phyloP scores from a whole-genome alignment of 2,113 vertebrate species.

The Rhadina sibilatrix region DNA sequence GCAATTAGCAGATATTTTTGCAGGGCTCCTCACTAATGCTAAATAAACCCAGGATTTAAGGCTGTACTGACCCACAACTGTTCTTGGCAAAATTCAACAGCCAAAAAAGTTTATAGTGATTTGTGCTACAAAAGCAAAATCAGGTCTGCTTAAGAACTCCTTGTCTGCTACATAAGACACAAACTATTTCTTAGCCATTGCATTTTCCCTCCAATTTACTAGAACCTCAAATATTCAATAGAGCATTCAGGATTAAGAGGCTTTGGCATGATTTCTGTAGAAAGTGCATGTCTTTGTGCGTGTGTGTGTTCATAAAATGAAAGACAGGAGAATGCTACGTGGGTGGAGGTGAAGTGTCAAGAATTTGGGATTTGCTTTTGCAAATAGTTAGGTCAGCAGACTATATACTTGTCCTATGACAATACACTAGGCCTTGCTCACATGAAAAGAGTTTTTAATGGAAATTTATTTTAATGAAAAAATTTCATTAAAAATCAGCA shows the following conservation, averaged over 20 bases:
- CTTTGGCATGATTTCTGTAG: not conserved
- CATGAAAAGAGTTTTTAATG: not conserved
- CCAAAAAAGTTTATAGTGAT: not conserved
- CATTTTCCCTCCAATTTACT: not conserved
- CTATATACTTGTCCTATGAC: not conserved
- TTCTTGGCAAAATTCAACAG: not conserved
- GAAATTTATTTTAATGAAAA: not conserved
- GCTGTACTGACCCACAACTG: not conserved
- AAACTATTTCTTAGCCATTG: not conserved
- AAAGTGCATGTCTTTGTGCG: not conserved
- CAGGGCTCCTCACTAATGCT: not conserved
- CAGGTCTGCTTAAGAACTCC: not conserved
- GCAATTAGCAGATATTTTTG: not conserved
- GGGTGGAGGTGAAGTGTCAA: not conserved
- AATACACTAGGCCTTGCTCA: not conserved
- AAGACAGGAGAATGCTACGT: not conserved
- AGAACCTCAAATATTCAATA: not conserved
- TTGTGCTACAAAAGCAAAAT: not conserved
- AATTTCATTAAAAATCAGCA: not conserved
- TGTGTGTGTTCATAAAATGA: not conserved
- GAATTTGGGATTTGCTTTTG: slow-evolving; percentile 10
- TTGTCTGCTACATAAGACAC: not conserved
- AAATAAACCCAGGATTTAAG: not conserved
- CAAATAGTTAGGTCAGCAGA: not conserved
- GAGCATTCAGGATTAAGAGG: not conserved